A percentile compares a stretch with the other conserved stretches of the same genome.
These are phyloP conservation scores for Lophotriccus pileatus DNA, from an alignment of 2,797 vertebrate species.

Conservation along the genomic window DNA sequence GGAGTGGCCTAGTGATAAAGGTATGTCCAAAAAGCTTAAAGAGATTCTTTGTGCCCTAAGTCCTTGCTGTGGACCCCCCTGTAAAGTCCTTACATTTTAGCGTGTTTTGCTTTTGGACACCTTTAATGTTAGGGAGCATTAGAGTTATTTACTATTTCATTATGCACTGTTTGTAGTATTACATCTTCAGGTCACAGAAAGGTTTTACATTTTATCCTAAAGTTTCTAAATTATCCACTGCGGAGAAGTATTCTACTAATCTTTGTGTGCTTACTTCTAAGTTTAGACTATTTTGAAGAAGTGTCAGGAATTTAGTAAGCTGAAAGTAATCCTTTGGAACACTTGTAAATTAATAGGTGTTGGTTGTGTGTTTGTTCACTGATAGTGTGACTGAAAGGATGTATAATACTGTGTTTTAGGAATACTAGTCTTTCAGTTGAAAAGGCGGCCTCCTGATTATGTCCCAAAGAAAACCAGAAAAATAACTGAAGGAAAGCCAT, in stretches of 20 bases:
- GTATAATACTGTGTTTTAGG: slow-evolving; percentile 72
- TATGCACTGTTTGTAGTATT: background rate
- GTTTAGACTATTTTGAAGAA: background rate
- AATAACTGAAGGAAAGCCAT: slow-evolving; percentile 79
- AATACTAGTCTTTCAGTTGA: slow-evolving; percentile 91
- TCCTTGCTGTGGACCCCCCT: background rate
- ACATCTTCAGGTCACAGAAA: background rate
- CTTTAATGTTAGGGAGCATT: background rate
- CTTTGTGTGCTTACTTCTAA: background rate
- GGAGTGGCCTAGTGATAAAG: slow-evolving; percentile 95
- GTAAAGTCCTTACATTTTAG: background rate
- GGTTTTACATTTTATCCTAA: background rate
- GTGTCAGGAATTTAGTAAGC: background rate
- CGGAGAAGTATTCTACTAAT: background rate
- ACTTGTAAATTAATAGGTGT: background rate
- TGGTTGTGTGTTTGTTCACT: background rate
- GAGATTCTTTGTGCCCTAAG: background rate
- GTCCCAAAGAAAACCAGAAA: slow-evolving; percentile 86
- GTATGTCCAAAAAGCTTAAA: slow-evolving; percentile 62
- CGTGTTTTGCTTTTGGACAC: background rate
- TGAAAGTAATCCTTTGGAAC: background rate
- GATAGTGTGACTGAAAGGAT: background rate
- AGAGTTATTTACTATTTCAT: background rate
- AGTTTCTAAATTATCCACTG: background rate
- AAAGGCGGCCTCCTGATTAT: slow-evolving; percentile 90